A percentile compares a stretch with the other conserved stretches of the same genome.
phyloP scores from a whole-genome alignment of 1,140 invertebrate genomes.

The Hyles euphorbiae region DNA sequence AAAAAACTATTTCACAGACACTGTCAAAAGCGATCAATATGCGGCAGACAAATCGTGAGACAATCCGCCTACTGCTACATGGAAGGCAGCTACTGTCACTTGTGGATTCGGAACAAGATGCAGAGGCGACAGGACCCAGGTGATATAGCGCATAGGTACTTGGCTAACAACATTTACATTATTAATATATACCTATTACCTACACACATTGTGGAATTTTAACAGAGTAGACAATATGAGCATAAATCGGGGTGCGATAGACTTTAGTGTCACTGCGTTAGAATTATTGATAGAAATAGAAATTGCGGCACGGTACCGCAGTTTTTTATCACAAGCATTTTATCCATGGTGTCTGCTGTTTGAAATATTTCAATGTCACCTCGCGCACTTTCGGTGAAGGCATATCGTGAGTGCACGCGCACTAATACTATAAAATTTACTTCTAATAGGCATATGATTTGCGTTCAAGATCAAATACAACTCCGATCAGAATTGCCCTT shows the following conservation, averaged over 20 bases:
- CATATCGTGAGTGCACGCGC: too few relatives aligned
- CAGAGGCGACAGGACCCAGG: constrained; percentile 71
- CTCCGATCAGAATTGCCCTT: too few relatives aligned
- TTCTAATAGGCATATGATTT: too few relatives aligned
- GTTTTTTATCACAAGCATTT: too few relatives aligned
- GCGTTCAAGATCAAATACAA: too few relatives aligned
- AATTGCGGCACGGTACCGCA: too few relatives aligned
- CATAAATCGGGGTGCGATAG: too few relatives aligned
- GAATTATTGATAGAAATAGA: too few relatives aligned
- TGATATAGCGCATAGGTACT: constrained; percentile 66
- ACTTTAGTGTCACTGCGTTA: too few relatives aligned
- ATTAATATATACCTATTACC: constrained; percentile 10
- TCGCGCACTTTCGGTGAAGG: not conserved
- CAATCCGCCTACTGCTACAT: constrained; percentile 91
- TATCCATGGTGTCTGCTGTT: not conserved
- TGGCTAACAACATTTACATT: constrained; percentile 45
- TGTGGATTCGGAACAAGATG: constrained; percentile 80
- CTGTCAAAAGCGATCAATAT: constrained; percentile 84
- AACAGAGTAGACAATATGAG: not conserved
- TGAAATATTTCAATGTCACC: not conserved
- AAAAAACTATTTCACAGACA: constrained; percentile 69
- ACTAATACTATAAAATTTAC: too few relatives aligned
- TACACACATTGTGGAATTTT: not conserved
- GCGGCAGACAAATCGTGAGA: constrained; percentile 83
- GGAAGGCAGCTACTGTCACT: constrained; percentile 86